phyloP scores from a whole-genome alignment of 2,113 vertebrate genomes.

The Bufo gargarizans region DNA sequence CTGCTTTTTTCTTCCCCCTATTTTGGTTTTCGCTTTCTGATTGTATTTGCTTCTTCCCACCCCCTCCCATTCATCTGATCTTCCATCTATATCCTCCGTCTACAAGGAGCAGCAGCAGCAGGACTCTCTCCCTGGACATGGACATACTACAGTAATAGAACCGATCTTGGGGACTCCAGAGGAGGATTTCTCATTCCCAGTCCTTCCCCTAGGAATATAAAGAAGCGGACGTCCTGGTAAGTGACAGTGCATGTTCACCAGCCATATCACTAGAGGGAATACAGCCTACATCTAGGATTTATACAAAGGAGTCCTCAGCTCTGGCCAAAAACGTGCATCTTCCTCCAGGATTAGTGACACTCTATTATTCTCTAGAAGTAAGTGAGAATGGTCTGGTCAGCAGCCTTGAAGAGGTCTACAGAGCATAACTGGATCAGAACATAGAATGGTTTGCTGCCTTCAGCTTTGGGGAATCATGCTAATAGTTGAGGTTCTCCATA shows the following conservation, averaged over 20 bases:
- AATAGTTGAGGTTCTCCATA: not conserved
- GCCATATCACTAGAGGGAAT: not conserved
- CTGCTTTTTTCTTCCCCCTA: slow-evolving; percentile 21
- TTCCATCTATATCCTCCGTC: slow-evolving; percentile 46
- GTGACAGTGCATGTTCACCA: slow-evolving; percentile 57
- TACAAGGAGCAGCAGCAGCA: slow-evolving; percentile 63
- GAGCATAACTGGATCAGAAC: not conserved
- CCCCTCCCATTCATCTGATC: slow-evolving; percentile 52
- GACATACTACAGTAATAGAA: slow-evolving; percentile 68
- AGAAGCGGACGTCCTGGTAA: slow-evolving; percentile 68
- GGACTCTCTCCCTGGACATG: slow-evolving; percentile 69
- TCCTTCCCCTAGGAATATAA: slow-evolving; percentile 60
- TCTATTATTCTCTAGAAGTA: not conserved
- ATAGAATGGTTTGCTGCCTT: not conserved
- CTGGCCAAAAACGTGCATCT: not conserved
- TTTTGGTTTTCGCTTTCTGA: slow-evolving; percentile 29
- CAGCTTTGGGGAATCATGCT: not conserved
- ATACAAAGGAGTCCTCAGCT: slow-evolving; percentile 61
- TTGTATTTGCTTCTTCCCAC: slow-evolving; percentile 25
- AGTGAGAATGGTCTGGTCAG: not conserved
- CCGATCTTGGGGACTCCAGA: slow-evolving; percentile 49
- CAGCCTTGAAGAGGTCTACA: not conserved
- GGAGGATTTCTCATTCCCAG: slow-evolving; percentile 41
- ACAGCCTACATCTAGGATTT: slow-evolving; percentile 12
- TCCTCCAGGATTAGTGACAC: not conserved